Evolutionary conservation across 2,888 invertebrate genomes (phyloP), one percentile per base, ranked within the genome.

Genomic region (Archips crataeganus): DNA sequence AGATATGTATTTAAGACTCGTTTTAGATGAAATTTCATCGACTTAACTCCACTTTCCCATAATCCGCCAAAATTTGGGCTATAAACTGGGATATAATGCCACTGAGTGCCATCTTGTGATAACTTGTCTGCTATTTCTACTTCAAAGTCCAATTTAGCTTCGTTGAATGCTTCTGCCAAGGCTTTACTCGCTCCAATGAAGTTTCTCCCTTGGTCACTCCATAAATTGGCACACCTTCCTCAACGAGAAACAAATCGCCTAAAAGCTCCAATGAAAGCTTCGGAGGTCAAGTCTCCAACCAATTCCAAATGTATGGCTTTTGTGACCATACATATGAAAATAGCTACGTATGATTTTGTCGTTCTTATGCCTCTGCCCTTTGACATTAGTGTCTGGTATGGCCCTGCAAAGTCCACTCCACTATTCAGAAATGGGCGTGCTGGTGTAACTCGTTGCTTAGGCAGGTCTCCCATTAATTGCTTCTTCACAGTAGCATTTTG

Each of bases 241-340:
- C 47, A 54, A 10, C 69, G 23, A 60, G 69, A 42, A 4, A 61
- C 34, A 15, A 69, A 69, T 47, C 60, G 23, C 6, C 47, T 23
- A 34, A 61, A 69, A n/a, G 69, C 69, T 23, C 54, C 69, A 47
- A 69, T 60, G 45, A 69, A 69, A 2, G 75, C 77, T 39, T 78
- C 77, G 0, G 80, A 76, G 9, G 77, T 71, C 1, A 82, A 75
- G 9, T 76, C 75, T 1, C 71, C 71, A 3, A 81, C 82, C 9
- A 76, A 42, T 36, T 82, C 81, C 3, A 82, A 60, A 61, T 80
- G 79, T 3, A 78, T 65, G 0, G 80, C 80, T 32, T 75, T 76
- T 1, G 77, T 76, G 0, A 70, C 63, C 63, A 78, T 59, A 49
- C 79, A 80, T 1, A 80, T 73, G 49, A 79, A 79, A 45, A 69